A percentile compares a stretch with the other conserved stretches of the same genome.
These are phyloP conservation scores for Calyptomena viridis DNA, from an alignment of 2,113 vertebrate genomes.

Conservation along the genomic window DNA sequence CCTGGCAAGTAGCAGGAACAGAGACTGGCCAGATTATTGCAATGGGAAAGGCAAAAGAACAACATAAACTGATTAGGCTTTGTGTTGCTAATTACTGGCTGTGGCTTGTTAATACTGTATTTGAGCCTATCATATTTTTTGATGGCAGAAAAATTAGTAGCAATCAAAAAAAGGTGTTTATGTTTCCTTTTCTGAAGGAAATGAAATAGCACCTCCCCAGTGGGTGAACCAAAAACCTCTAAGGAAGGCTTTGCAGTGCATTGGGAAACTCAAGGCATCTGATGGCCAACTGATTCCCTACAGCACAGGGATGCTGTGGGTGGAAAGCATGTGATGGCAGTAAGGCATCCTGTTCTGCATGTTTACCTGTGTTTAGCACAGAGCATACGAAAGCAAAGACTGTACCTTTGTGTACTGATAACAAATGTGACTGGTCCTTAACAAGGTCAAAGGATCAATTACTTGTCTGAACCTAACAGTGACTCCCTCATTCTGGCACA, in stretches of 20 bases:
- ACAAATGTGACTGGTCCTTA: background rate
- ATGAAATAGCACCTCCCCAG: background rate
- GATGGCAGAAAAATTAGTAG: background rate
- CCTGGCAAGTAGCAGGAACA: constrained; percentile 6
- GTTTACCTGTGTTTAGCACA: background rate
- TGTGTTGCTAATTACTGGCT: background rate
- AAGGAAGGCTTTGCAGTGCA: background rate
- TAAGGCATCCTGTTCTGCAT: accelerated
- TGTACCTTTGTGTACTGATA: background rate
- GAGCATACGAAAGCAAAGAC: background rate
- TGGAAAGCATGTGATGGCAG: background rate
- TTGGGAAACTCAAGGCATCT: background rate
- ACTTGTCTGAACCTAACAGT: background rate
- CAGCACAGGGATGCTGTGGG: background rate
- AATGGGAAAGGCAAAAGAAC: constrained; percentile 19
- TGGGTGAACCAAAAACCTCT: background rate
- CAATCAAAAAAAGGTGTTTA: background rate
- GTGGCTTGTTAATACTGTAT: background rate
- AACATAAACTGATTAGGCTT: background rate
- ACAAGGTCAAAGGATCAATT: background rate
- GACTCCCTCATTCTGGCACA: background rate
- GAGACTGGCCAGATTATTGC: background rate
- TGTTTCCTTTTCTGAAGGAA: background rate
- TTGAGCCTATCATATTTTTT: background rate
- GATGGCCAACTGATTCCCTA: background rate